phyloP scores from a whole-genome alignment of 2,888 invertebrate genomes.

The Leistus spinibarbis region DNA sequence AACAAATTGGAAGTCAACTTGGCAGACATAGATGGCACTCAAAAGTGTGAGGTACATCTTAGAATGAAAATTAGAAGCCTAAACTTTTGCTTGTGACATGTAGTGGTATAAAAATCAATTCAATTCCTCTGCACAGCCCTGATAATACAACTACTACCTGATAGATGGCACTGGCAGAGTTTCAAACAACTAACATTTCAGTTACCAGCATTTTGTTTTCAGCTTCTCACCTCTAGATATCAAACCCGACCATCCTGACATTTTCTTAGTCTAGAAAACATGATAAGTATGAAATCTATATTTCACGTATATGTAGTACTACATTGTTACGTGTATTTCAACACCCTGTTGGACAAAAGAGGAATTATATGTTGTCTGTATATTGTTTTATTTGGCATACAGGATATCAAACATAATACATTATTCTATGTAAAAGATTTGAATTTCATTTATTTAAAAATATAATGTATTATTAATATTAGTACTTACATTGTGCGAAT shows the following conservation, averaged over 20 bases:
- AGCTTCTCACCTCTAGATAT: not conserved
- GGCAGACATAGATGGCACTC: not conserved
- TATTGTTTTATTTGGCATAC: too few species aligned
- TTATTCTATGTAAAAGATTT: too few species aligned
- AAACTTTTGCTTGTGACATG: not conserved
- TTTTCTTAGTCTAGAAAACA: not conserved
- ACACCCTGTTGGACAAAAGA: not conserved
- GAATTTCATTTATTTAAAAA: too few species aligned
- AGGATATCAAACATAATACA: too few species aligned
- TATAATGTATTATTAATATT: too few species aligned
- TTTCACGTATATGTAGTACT: not conserved
- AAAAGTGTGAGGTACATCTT: not conserved
- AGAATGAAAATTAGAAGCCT: not conserved
- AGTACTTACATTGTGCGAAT: too few species aligned
- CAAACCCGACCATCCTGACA: not conserved
- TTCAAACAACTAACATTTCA: not conserved
- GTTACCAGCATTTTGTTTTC: not conserved
- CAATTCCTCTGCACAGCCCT: not conserved
- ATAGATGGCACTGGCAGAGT: not conserved
- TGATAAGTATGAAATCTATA: not conserved
- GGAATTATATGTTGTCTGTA: not conserved
- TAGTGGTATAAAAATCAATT: not conserved
- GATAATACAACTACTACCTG: not conserved
- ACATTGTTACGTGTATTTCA: not conserved
- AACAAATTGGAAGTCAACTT: not conserved